Evolutionary conservation across 2,113 vertebrate species (phyloP), one percentile per base, ranked within the genome.

Genomic region (Thalassarche chlororhynchos): DNA sequence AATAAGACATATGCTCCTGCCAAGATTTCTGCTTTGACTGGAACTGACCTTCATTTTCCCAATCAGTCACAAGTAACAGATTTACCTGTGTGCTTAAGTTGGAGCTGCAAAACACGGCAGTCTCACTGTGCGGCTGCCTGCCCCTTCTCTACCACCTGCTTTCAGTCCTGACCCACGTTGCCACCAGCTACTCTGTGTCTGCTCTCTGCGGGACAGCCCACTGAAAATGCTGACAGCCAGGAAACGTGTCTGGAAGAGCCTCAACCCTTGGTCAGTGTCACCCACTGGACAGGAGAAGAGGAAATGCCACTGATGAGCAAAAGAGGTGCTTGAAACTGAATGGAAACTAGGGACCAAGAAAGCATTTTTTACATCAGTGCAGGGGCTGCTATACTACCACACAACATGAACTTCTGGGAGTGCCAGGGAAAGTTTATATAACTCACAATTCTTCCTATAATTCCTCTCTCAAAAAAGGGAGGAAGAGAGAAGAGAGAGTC

Each of bases 71-170:
- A 69, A 69, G 20, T 24, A 89, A 54, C 9, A 64, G 40, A 60
- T 75, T 65, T 72, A 75, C 10, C 8, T 16, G 8, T 3, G 8
- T 52, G 13, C 44, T 78, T 14, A 31, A 49, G 28, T 1, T 19
- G 17, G 36, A 58, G 49, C 32, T 52, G n/a, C 17, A 84, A 72
- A 93, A 92, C 2, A 5, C 12, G 52, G 16, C 5, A 17, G 62
- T 46, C 17, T 31, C 14, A 7, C 14, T 2, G 0, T 13, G 31
- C 0, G 0, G 36, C 34, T 6, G 2, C 29, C 60, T 4, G 1
- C 6, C 9, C 64, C 29, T 57, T 65, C 19, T 25, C 31, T 23
- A 38, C 12, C 12, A 34, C 11, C 19, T 26, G 28, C 28, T 80
- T 65, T 77, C 68, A 58, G 31, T 36, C 66, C 42, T 78, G 36